These are phyloP conservation scores for Montipora capricornis DNA, from an alignment of 64 coral and sea anemone genomes.

Conservation along the genomic window DNA sequence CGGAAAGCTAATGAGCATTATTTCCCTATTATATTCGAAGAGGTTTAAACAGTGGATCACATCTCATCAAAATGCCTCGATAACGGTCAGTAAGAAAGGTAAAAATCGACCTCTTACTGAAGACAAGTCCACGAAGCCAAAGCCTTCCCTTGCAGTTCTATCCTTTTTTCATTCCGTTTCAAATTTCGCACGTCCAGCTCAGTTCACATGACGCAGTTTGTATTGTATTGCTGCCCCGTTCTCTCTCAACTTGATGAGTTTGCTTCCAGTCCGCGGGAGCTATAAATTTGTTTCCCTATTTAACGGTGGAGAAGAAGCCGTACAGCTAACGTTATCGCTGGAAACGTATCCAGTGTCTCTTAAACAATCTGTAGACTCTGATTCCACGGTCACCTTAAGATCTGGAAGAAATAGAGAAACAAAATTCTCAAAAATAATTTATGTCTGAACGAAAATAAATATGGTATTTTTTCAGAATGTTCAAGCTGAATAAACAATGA, in stretches of 20 bases:
- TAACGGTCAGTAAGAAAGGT: background rate
- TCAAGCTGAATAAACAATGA: too few species aligned
- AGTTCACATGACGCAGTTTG: background rate
- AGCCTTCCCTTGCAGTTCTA: background rate
- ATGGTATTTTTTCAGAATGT: too few species aligned
- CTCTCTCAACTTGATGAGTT: background rate
- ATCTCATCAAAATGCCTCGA: background rate
- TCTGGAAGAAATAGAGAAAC: background rate
- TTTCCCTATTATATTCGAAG: too few species aligned
- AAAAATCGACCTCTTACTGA: background rate
- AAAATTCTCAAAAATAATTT: background rate
- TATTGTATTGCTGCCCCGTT: too few species aligned
- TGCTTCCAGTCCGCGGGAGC: background rate
- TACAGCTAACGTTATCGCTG: slow-evolving; percentile 4
- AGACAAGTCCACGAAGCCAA: background rate
- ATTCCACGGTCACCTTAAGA: background rate
- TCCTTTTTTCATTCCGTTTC: background rate
- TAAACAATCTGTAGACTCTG: slow-evolving; percentile 12
- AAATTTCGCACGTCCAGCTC: background rate
- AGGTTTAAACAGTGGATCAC: too few species aligned
- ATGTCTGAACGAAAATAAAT: too few species aligned
- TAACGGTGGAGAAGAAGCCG: background rate
- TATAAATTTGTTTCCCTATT: background rate
- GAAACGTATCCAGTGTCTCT: background rate
- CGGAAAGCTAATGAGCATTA: too few species aligned